A percentile compares a stretch with the other conserved stretches of the same genome.
Conservation (phyloP, 2,888 invertebrate genomes). For the Lasiommata megera region DNA sequence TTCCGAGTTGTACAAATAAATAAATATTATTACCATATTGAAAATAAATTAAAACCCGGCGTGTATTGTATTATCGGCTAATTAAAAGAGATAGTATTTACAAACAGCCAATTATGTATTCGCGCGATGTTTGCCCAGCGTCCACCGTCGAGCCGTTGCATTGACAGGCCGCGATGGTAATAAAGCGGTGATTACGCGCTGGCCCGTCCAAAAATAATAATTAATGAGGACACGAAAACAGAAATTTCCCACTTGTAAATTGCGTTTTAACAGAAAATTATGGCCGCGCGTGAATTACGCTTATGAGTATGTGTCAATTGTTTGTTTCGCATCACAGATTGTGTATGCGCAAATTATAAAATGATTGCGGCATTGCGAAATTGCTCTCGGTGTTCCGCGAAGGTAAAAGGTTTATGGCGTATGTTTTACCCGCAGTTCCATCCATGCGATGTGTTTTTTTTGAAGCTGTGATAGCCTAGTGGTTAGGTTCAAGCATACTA, state of each 20-base stretch:
- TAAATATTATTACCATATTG: slow-evolving; percentile 24
- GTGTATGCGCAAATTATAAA: slow-evolving; percentile 13
- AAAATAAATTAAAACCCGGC: not conserved
- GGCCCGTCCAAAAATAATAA: slow-evolving; percentile 23
- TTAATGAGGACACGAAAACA: slow-evolving; percentile 27
- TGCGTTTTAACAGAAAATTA: slow-evolving; percentile 34
- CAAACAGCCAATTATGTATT: slow-evolving; percentile 24
- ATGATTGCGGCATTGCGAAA: slow-evolving; percentile 1
- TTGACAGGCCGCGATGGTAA: slow-evolving; percentile 27
- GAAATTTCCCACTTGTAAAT: slow-evolving; percentile 21
- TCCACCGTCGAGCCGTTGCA: slow-evolving; percentile 18
- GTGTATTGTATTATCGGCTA: not conserved
- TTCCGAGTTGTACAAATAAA: slow-evolving; percentile 25
- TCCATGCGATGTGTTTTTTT: too few relatives aligned
- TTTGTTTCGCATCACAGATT: slow-evolving; percentile 23
- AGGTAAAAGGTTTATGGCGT: not conserved
- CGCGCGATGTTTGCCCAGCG: slow-evolving; percentile 18
- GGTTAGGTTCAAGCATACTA: too few relatives aligned
- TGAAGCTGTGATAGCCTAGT: too few relatives aligned
- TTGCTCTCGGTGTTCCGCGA: not conserved
- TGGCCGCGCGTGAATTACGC: slow-evolving; percentile 26
- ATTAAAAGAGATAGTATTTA: slow-evolving; percentile 14
- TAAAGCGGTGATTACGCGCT: slow-evolving; percentile 30
- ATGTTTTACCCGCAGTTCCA: too few relatives aligned
- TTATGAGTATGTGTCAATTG: slow-evolving; percentile 22